Percentiles rank a stretch among this genome's conserved stretches.
These are phyloP conservation scores for Laticauda laticaudata DNA, from an alignment of 2,113 vertebrate genomes.

Conservation along the genomic window DNA sequence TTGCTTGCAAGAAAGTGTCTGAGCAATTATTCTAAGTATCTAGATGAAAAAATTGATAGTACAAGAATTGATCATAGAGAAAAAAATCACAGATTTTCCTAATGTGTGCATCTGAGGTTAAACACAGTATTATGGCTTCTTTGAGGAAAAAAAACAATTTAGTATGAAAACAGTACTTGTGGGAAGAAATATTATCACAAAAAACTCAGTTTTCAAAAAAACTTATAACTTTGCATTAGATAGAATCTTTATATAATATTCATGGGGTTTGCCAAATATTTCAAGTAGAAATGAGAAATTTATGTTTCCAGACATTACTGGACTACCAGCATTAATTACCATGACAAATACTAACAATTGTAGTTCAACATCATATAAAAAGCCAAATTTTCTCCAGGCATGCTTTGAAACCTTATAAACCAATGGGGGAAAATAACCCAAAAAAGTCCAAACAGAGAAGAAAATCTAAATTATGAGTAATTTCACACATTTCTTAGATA, in stretches of 20 bases:
- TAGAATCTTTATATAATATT: neutral
- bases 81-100: neutral
- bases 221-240: neutral
- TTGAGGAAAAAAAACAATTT: neutral
- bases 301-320: neutral
- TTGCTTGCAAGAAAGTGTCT: neutral
- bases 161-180: neutral
- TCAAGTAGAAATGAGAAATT: neutral
- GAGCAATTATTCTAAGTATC: neutral
- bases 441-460: neutral
- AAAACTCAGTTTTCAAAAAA: neutral
- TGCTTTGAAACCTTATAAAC: neutral
- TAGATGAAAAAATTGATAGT: neutral
- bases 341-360: neutral
- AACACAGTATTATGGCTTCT: neutral
- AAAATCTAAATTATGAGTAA: neutral
- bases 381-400: neutral
- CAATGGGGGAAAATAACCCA: neutral
- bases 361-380: neutral
- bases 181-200: neutral
- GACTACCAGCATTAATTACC: neutral
- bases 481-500: neutral
- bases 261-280: neutral
- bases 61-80: neutral
- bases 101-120: neutral